phyloP scores from a whole-genome alignment of 2,113 vertebrate species.

The Channa argus region DNA sequence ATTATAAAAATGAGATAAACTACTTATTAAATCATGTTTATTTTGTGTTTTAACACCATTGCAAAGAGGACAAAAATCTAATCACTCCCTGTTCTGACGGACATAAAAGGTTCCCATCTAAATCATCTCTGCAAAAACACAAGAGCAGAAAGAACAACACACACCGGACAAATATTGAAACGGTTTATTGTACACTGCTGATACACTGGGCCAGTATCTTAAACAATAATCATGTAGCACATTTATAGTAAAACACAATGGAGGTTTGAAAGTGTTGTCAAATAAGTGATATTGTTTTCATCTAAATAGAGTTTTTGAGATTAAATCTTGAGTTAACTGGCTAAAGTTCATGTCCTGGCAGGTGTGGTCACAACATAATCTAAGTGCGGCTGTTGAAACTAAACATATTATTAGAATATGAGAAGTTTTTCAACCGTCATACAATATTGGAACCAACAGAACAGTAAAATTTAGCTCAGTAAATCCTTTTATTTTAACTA shows the following conservation, averaged over 20 bases:
- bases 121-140: neutral
- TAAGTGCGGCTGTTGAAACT: neutral
- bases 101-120: slow-evolving; percentile 25
- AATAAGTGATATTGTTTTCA: too few species aligned
- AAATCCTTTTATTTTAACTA: too few species aligned
- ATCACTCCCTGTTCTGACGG: slow-evolving; percentile 33
- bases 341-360: too few species aligned
- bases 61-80: slow-evolving; percentile 6
- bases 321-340: too few species aligned
- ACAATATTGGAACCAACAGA: neutral
- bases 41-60: too few species aligned
- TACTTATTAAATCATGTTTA: too few species aligned
- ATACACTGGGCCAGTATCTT: slow-evolving; percentile 1
- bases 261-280: neutral
- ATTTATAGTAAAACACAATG: neutral
- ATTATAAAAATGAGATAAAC: too few species aligned
- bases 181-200: slow-evolving; percentile 43
- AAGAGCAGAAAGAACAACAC: slow-evolving; percentile 27
- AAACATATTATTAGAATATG: too few species aligned
- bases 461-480: neutral
- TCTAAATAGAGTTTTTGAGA: too few species aligned
- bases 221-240: neutral
- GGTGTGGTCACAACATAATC: too few species aligned
- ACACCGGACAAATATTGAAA: slow-evolving; percentile 21
- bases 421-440: neutral